phyloP scores from a whole-genome alignment of 2,888 invertebrate species.

The Allacma fusca region DNA sequence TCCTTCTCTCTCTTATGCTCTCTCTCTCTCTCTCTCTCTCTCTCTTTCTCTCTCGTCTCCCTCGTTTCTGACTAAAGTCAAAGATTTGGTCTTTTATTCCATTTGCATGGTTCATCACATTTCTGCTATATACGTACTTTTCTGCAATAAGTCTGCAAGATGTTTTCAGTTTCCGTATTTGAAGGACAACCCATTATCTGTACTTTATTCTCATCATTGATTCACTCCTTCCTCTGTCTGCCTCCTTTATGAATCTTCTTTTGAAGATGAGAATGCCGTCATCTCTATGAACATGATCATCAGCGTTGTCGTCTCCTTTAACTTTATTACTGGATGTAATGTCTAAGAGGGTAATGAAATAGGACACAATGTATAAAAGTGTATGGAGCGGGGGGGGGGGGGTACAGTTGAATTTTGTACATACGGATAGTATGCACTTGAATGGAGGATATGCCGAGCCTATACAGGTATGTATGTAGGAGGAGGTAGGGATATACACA shows the following conservation, averaged over 20 bases:
- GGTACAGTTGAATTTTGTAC: no score
- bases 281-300: not conserved
- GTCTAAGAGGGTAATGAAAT: not conserved
- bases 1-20: not conserved
- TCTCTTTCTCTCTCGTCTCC: not conserved
- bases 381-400: no score
- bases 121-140: not conserved
- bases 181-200: constrained; percentile 22
- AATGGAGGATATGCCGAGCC: no score
- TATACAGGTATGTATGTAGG: no score
- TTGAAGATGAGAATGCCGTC: not conserved
- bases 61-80: not conserved
- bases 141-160: not conserved
- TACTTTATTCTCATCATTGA: constrained; percentile 22
- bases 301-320: not conserved
- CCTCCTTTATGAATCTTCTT: not conserved
- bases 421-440: no score
- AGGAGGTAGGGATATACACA: no score
- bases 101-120: constrained; percentile 25
- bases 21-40: not conserved
- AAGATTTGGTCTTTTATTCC: constrained; percentile 12
- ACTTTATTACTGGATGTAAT: not conserved
- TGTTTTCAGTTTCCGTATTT: constrained; percentile 19
- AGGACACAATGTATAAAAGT: not conserved
- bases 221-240: constrained; percentile 7